These are phyloP conservation scores for Akabosia matsudoensis DNA, from an alignment of 1,140 invertebrate species.

Conservation along the genomic window DNA sequence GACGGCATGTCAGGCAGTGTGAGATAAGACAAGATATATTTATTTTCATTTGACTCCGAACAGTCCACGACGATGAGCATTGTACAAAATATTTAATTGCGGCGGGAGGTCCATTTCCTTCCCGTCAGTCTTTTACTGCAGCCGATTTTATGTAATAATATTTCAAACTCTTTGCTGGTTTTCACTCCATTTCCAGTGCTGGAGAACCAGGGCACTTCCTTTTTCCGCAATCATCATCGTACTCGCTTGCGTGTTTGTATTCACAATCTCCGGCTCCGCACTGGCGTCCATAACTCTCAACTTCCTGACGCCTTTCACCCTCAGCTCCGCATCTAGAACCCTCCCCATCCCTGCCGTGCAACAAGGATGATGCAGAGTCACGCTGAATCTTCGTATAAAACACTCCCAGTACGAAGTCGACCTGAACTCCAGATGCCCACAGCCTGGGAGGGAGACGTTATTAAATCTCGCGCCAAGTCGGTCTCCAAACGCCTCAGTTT, in stretches of 20 bases:
- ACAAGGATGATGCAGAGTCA: constrained; percentile 2
- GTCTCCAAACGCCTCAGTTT: not conserved
- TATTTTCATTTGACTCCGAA: too few relatives aligned
- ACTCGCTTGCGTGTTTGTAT: constrained; percentile 1
- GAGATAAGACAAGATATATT: too few relatives aligned
- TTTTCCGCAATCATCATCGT: constrained; percentile 21
- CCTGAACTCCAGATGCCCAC: constrained; percentile 46
- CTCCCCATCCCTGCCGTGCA: constrained; percentile 5
- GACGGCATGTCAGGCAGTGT: too few relatives aligned
- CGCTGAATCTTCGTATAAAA: constrained; percentile 1
- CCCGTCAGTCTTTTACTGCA: not conserved
- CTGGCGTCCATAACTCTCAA: constrained; percentile 4
- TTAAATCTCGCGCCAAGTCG: constrained; percentile 19
- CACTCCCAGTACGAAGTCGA: constrained; percentile 40
- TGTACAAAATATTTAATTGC: too few relatives aligned
- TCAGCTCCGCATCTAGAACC: not conserved
- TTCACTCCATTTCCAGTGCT: not conserved
- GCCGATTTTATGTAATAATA: not conserved
- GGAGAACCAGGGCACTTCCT: not conserved
- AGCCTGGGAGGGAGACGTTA: constrained; percentile 47
- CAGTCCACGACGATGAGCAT: too few relatives aligned
- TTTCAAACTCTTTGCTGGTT: not conserved
- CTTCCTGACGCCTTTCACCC: not conserved
- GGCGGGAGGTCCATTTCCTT: not conserved
- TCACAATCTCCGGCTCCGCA: not conserved